phyloP scores from a whole-genome alignment of 1,140 invertebrate genomes.

The Drosophila fuyamai region DNA sequence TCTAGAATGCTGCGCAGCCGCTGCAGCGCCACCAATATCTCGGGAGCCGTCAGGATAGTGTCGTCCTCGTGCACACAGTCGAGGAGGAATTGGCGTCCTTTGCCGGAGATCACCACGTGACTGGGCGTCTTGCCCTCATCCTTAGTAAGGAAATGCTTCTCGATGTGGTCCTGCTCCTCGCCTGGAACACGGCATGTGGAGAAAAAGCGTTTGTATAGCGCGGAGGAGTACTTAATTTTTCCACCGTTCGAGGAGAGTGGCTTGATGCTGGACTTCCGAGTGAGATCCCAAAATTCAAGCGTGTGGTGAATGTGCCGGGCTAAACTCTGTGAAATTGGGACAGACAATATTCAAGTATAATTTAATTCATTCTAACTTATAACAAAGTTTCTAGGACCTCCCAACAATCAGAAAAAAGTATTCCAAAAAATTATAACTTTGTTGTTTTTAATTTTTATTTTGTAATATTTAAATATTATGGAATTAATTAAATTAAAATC shows the following conservation, averaged over 20 bases:
- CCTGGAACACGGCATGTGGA: slow-evolving; percentile 89
- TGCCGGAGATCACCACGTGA: slow-evolving; percentile 86
- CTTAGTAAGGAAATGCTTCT: slow-evolving; percentile 79
- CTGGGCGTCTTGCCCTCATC: slow-evolving; percentile 66
- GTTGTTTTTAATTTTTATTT: too few species aligned
- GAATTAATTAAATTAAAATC: too few species aligned
- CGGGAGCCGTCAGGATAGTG: slow-evolving; percentile 70
- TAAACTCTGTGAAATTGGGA: slow-evolving; percentile 44
- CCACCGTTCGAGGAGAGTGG: slow-evolving; percentile 88
- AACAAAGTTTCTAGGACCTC: too few species aligned
- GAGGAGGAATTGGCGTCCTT: slow-evolving; percentile 86
- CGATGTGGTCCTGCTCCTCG: slow-evolving; percentile 86
- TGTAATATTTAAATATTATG: too few species aligned
- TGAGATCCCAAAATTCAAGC: slow-evolving; percentile 81
- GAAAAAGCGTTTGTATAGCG: slow-evolving; percentile 88
- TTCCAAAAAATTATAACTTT: too few species aligned
- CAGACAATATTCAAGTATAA: background rate
- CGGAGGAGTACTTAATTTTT: slow-evolving; percentile 81
- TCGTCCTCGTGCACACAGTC: slow-evolving; percentile 80
- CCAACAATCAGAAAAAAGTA: too few species aligned
- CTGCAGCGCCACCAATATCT: slow-evolving; percentile 86
- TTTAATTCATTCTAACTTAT: too few species aligned
- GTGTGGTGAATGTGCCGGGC: slow-evolving; percentile 74
- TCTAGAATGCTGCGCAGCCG: slow-evolving; percentile 85
- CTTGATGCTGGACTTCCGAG: slow-evolving; percentile 85